Base-by-base conservation (phyloP, 2,113 vertebrate genomes). In the Picathartes gymnocephalus region DNA sequence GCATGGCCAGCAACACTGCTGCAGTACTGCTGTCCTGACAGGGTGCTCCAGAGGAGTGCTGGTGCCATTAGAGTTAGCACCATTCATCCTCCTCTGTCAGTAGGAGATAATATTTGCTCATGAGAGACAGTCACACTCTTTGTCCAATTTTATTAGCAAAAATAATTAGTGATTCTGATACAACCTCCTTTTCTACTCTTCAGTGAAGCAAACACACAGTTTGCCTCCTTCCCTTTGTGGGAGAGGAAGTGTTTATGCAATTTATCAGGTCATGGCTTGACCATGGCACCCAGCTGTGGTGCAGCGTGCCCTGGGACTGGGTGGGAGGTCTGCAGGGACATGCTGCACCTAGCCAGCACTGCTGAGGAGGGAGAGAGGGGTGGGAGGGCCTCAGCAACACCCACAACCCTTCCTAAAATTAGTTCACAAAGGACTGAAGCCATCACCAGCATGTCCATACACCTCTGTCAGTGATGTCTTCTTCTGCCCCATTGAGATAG, bases 261-360 rank as follows among this genome's bases (percentile, higher is more conserved):
- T 77, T 77, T 19, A 10, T 11, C 0, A 3, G 61, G 42, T 28
- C 33, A 5, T 16, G 27, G 31, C 12, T 47, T 33, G 47, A 13
- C 16, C 8, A 2, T 1, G 7, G n/a, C n/a, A 31, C 13, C 21
- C 37, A 62, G 33, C 18, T 11, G 42, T 4, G 14, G 23, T 11
- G 31, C 61, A 37, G 5, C 4, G 35, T 11, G 39, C 23, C 22
- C 60, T 0, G 0, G 65, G 44, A 22, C 37, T 19, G 62, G 57
- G 42, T 4, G 3, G 22, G 61, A 35, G 54, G 6, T 13, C 44
- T 31, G 8, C 39, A 40, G 54, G 53, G 24, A 11, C 6, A 0
- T 3, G 35, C 54, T 39, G 60, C 39, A 47, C 33, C 39, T 35
- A 30, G 74, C 24, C 50, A 50, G 45, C 35, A 4, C 15, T 33